Conservation (phyloP, 2,888 invertebrate species). For the Apocheima hispidaria region DNA sequence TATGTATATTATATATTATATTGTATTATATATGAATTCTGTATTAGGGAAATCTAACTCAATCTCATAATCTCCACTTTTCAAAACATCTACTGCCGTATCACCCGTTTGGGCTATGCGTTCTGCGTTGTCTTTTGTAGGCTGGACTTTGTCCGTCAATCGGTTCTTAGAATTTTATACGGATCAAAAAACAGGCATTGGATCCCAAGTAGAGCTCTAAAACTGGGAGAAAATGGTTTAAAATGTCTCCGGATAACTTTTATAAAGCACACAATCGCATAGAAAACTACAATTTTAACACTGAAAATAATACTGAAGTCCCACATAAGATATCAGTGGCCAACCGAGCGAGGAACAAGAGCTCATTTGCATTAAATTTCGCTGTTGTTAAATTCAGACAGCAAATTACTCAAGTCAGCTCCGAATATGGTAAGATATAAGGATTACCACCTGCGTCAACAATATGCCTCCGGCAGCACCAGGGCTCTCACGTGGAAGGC, state of each 20-base stretch:
- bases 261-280: not conserved
- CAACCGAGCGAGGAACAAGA: slow-evolving; percentile 15
- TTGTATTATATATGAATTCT: too few relatives aligned
- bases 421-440: slow-evolving; percentile 12
- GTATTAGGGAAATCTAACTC: too few relatives aligned
- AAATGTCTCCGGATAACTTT: not conserved
- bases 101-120: too few relatives aligned
- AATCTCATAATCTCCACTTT: too few relatives aligned
- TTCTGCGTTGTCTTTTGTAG: too few relatives aligned
- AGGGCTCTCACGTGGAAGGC: not conserved
- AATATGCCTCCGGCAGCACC: slow-evolving; percentile 7
- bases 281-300: not conserved
- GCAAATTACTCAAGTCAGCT: slow-evolving; percentile 8
- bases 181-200: too few relatives aligned
- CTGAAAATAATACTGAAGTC: slow-evolving; percentile 16
- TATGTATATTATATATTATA: too few relatives aligned
- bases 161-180: too few relatives aligned
- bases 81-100: too few relatives aligned
- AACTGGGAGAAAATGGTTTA: too few relatives aligned
- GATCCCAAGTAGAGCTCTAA: too few relatives aligned
- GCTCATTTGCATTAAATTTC: slow-evolving; percentile 18
- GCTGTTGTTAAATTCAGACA: slow-evolving; percentile 9
- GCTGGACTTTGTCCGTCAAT: too few relatives aligned
- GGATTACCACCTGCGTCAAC: slow-evolving; percentile 22
- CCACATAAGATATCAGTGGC: slow-evolving; percentile 13